Percentiles rank a stretch among this genome's conserved stretches.
Conservation (phyloP, 2,113 vertebrate species). For the Oryzias celebensis region DNA sequence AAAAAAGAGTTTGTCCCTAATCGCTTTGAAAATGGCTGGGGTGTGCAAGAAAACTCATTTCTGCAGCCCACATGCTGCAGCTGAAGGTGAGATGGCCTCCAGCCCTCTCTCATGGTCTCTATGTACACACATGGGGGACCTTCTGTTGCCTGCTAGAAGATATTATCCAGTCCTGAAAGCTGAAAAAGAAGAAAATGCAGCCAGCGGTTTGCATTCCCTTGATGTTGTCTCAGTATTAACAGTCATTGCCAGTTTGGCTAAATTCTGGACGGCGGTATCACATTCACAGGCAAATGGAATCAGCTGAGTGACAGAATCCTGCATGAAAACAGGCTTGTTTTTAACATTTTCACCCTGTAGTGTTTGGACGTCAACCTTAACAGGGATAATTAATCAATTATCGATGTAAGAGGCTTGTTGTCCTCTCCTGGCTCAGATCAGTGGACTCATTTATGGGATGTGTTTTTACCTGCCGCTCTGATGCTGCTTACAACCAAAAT, state of each 20-base stretch:
- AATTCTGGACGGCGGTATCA: neutral
- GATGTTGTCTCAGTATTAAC: neutral
- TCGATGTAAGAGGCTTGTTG: slow-evolving; percentile 37
- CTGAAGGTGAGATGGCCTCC: slow-evolving; percentile 7
- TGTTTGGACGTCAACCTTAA: slow-evolving; percentile 32
- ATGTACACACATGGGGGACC: slow-evolving; percentile 10
- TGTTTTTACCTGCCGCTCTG: slow-evolving; percentile 21
- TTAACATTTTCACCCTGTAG: slow-evolving; percentile 18
- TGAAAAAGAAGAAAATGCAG: neutral
- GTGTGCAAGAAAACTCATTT: slow-evolving; percentile 4
- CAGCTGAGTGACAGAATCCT: slow-evolving; percentile 7
- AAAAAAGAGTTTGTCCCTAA: neutral
- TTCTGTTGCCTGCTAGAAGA: slow-evolving; percentile 26
- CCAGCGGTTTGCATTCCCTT: slow-evolving; percentile 10
- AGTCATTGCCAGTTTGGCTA: neutral
- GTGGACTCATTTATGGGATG: slow-evolving; percentile 48
- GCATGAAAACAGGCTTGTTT: slow-evolving; percentile 14
- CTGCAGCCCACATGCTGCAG: slow-evolving; percentile 6
- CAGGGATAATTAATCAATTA: slow-evolving; percentile 53
- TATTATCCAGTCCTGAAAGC: slow-evolving; percentile 15
- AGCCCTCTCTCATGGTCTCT: neutral
- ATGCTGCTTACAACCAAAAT: slow-evolving; percentile 11
- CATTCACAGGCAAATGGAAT: neutral
- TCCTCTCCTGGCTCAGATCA: slow-evolving; percentile 43
- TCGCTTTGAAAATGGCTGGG: neutral